phyloP scores from a whole-genome alignment of 2,113 vertebrate species.

The Myrmecophaga tridactyla region DNA sequence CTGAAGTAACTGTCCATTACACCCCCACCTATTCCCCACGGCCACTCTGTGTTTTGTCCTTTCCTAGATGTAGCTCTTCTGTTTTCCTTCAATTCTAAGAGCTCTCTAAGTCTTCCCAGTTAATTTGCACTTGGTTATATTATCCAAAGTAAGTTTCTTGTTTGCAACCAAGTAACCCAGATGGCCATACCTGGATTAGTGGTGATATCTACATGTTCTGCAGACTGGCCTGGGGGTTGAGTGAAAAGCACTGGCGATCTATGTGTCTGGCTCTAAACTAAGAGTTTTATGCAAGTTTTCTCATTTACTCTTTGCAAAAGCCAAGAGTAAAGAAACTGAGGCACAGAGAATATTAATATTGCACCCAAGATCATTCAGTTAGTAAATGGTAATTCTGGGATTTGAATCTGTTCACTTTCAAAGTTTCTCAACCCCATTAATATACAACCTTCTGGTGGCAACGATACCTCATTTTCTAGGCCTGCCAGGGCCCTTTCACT shows the following conservation, averaged over 20 bases:
- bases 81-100: background rate
- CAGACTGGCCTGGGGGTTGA: background rate
- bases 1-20: fast-evolving
- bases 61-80: background rate
- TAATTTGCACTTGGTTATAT: background rate
- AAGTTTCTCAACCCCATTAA: background rate
- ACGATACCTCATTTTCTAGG: background rate
- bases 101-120: background rate
- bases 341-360: background rate
- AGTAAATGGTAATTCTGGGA: background rate
- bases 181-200: background rate
- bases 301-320: background rate
- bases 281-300: background rate
- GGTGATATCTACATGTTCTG: background rate
- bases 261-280: background rate
- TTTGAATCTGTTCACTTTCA: background rate
- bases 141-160: background rate
- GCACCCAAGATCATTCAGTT: background rate
- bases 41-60: fast-evolving
- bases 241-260: background rate
- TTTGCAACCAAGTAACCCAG: background rate
- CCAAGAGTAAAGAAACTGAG: background rate
- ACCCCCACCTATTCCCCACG: background rate
- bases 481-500: background rate
- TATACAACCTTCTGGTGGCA: background rate